A percentile compares a stretch with the other conserved stretches of the same genome.
phyloP scores from a whole-genome alignment of 1,140 invertebrate species.

The Bombus consobrinus region DNA sequence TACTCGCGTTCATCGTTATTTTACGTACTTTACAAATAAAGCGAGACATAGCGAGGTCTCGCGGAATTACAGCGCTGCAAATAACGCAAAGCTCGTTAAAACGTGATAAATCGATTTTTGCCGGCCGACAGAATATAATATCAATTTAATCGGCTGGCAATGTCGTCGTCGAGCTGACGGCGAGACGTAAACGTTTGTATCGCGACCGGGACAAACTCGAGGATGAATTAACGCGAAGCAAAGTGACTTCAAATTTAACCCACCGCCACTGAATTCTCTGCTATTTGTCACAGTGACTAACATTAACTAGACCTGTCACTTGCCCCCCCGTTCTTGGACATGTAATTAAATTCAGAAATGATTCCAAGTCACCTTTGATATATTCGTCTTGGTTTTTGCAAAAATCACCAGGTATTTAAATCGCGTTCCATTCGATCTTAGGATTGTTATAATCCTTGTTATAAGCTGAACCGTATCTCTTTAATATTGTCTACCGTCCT shows the following conservation, averaged over 20 bases:
- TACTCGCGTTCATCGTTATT: neutral
- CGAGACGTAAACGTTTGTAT: constrained; percentile 15
- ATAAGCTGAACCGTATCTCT: neutral
- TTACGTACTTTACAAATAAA: constrained; percentile 42
- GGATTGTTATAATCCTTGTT: neutral
- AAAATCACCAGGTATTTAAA: neutral
- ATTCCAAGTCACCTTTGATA: neutral
- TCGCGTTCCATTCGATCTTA: neutral
- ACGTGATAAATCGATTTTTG: constrained; percentile 49
- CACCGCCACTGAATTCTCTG: constrained; percentile 17
- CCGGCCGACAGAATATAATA: constrained; percentile 46
- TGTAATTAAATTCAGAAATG: constrained; percentile 32
- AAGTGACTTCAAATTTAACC: constrained; percentile 29
- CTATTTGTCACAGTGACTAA: constrained; percentile 29
- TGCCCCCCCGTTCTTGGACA: neutral
- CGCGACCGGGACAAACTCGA: constrained; percentile 10
- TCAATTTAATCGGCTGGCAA: constrained; percentile 56
- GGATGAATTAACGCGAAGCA: constrained; percentile 43
- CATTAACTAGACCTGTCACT: constrained; percentile 40
- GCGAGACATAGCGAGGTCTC: neutral
- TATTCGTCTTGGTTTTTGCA: neutral
- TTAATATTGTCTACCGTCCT: neutral
- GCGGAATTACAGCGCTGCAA: constrained; percentile 29
- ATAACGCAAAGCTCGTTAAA: constrained; percentile 52
- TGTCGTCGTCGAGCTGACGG: constrained; percentile 6